phyloP scores from a whole-genome alignment of 2,888 invertebrate species.

The Nymphalis urticae region DNA sequence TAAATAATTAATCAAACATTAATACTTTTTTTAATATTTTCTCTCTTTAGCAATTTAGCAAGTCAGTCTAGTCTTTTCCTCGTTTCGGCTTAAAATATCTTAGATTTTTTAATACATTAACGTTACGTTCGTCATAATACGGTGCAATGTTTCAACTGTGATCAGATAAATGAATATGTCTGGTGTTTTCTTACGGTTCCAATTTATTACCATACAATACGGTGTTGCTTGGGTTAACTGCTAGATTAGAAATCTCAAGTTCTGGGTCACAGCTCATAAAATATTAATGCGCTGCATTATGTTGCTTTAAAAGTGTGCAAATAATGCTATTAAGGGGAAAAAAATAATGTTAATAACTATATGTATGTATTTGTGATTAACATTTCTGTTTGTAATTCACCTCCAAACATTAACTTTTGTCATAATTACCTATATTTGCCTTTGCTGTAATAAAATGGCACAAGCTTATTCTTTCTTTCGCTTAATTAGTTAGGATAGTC shows the following conservation, averaged over 20 bases:
- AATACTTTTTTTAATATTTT: no score
- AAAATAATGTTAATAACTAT: neutral
- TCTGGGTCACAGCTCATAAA: conserved; percentile 30
- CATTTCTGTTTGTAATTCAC: neutral
- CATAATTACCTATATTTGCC: no score
- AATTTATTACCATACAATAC: conserved; percentile 34
- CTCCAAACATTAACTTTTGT: neutral
- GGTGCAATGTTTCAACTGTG: neutral
- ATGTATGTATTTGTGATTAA: neutral
- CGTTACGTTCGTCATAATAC: neutral
- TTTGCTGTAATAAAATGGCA: no score
- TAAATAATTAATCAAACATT: no score
- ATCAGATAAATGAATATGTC: neutral
- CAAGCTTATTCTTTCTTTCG: no score
- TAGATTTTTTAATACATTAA: no score
- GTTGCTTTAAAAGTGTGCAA: conserved; percentile 1
- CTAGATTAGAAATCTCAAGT: conserved; percentile 36
- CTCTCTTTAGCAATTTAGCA: no score
- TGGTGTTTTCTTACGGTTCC: conserved; percentile 12
- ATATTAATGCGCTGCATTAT: conserved; percentile 29
- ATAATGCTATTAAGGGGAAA: neutral
- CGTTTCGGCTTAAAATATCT: no score
- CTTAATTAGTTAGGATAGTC: no score
- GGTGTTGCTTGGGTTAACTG: conserved; percentile 28
- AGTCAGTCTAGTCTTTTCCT: no score